Evolutionary conservation across 1,140 invertebrate genomes (phyloP).

Genomic region (Nasonia longicornis): DNA sequence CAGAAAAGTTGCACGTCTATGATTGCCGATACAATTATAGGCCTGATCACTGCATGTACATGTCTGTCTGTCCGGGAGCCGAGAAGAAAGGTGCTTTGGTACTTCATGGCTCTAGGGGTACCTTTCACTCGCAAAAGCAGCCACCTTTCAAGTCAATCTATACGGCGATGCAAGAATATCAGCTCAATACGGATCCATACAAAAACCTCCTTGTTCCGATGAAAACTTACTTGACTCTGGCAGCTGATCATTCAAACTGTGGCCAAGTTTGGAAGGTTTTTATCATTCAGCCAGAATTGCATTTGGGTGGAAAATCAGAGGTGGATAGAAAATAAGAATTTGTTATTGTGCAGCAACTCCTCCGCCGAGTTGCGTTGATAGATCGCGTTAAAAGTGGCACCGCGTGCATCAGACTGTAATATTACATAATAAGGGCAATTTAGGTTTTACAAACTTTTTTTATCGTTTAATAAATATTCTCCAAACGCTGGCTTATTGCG

Average conservation of each 20-base stretch:
- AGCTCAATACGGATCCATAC: slow-evolving; percentile 66
- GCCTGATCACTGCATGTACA: slow-evolving; percentile 96
- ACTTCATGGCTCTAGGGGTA: slow-evolving; percentile 89
- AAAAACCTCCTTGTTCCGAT: slow-evolving; percentile 68
- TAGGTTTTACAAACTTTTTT: no score
- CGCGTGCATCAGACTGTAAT: no score
- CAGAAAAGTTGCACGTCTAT: slow-evolving; percentile 85
- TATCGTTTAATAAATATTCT: no score
- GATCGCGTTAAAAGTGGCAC: no score
- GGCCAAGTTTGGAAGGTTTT: slow-evolving; percentile 68
- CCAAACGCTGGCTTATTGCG: no score
- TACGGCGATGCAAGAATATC: slow-evolving; percentile 76
- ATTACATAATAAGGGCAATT: no score
- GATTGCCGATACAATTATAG: slow-evolving; percentile 92
- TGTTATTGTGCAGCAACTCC: no score
- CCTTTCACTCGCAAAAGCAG: slow-evolving; percentile 89
- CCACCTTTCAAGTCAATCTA: slow-evolving; percentile 87
- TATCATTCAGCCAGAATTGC: slow-evolving; percentile 61
- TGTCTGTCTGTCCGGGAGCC: slow-evolving; percentile 83
- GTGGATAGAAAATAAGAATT: slow-evolving; percentile 22
- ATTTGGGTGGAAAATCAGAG: slow-evolving; percentile 51
- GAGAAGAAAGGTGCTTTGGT: slow-evolving; percentile 82
- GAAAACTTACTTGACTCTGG: slow-evolving; percentile 61
- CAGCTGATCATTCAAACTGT: slow-evolving; percentile 67
- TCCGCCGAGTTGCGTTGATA: no score